Percentiles rank a stretch among this genome's conserved stretches.
Conservation (phyloP, 1,140 invertebrate genomes). For the Vollenhovia emeryi region DNA sequence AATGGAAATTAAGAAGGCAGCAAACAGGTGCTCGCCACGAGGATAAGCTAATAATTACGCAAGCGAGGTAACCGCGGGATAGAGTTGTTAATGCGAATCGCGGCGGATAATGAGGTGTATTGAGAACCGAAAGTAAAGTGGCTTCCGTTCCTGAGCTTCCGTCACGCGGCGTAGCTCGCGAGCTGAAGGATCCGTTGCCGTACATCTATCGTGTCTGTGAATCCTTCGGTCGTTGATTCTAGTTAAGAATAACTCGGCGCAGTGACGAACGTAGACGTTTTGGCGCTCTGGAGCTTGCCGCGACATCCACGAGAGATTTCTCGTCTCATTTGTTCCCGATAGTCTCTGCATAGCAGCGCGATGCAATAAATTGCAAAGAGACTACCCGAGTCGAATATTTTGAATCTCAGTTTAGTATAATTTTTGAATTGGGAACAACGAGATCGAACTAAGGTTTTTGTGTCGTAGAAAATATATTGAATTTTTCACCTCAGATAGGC, state of each 20-base stretch:
- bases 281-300: not conserved
- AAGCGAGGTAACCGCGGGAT: conserved; percentile 64
- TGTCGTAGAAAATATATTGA: too few relatives aligned
- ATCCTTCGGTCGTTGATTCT: conserved; percentile 53
- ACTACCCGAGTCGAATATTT: too few relatives aligned
- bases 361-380: not conserved
- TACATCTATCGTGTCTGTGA: conserved; percentile 24
- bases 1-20: conserved; percentile 32
- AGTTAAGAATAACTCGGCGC: conserved; percentile 26
- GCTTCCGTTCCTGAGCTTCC: conserved; percentile 48
- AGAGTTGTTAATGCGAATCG: conserved; percentile 59
- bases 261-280: conserved; percentile 14
- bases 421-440: too few relatives aligned
- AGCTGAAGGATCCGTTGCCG: conserved; percentile 38
- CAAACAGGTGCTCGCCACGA: conserved; percentile 28
- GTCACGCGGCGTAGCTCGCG: conserved; percentile 35
- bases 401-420: too few relatives aligned
- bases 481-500: too few relatives aligned
- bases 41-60: conserved; percentile 64
- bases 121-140: conserved; percentile 56
- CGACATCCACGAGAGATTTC: not conserved
- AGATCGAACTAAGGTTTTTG: too few relatives aligned
- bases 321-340: not conserved
- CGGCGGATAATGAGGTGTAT: conserved; percentile 56
- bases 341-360: not conserved